phyloP scores from a whole-genome alignment of 1,140 invertebrate genomes.

The Atopsyche davidsoni region DNA sequence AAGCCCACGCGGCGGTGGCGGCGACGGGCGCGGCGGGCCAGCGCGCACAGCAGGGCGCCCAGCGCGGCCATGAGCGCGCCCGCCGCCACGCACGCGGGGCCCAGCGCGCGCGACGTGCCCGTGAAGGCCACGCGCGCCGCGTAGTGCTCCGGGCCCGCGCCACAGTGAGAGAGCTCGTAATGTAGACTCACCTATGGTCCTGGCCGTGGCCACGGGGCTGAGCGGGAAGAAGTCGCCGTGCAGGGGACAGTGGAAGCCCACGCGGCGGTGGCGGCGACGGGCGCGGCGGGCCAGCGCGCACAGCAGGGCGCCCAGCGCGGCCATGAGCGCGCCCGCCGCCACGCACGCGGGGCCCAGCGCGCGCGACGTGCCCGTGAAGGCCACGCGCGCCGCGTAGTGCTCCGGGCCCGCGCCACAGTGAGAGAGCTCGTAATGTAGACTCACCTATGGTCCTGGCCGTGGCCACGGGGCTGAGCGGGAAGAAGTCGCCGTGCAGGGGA shows the following conservation, averaged over 20 bases:
- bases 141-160: conserved; percentile 63
- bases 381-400: conserved; percentile 61
- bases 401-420: conserved; percentile 65
- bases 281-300: conserved; percentile 61
- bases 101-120: conserved; percentile 63
- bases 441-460: conserved; percentile 37
- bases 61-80: conserved; percentile 61
- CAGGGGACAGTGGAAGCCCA: conserved; percentile 70
- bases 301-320: conserved; percentile 52
- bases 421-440: no score
- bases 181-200: conserved; percentile 33
- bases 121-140: conserved; percentile 64
- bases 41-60: conserved; percentile 55
- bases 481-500: conserved; percentile 71
- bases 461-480: conserved; percentile 59
- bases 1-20: conserved; percentile 64
- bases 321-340: conserved; percentile 63
- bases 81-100: conserved; percentile 65
- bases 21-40: conserved; percentile 58
- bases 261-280: conserved; percentile 56
- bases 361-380: conserved; percentile 65
- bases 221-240: conserved; percentile 72
- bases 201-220: conserved; percentile 52
- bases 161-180: no score
- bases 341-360: conserved; percentile 66